phyloP scores from a whole-genome alignment of 2,113 vertebrate genomes.

The Odocoileus hemionus region DNA sequence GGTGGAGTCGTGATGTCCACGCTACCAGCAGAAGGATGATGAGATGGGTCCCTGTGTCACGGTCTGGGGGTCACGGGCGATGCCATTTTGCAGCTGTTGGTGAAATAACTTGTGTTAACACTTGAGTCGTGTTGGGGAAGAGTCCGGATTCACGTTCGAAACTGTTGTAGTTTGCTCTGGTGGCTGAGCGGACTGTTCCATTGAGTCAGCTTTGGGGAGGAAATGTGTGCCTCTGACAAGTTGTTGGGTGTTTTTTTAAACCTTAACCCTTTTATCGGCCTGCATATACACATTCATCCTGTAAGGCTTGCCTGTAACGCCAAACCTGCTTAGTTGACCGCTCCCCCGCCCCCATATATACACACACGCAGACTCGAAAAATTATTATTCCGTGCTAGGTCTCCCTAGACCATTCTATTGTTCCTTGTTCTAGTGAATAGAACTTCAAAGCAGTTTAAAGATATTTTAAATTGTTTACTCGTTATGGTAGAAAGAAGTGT shows the following conservation, averaged over 20 bases:
- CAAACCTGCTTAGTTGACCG: neutral
- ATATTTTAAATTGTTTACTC: neutral
- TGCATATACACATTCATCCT: fast-evolving
- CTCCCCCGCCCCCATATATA: neutral
- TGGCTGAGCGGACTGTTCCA: neutral
- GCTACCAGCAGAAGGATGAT: neutral
- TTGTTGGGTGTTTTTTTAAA: neutral
- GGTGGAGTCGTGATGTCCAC: neutral
- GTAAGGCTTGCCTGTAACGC: too few species aligned
- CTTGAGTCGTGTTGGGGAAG: neutral
- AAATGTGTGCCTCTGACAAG: neutral
- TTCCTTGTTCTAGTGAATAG: neutral
- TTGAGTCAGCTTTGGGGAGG: neutral
- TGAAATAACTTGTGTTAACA: neutral
- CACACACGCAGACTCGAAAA: neutral
- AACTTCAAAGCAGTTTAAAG: neutral
- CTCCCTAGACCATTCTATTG: neutral
- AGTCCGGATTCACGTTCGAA: too few species aligned
- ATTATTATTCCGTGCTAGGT: neutral
- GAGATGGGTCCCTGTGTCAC: neutral
- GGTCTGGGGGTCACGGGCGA: neutral
- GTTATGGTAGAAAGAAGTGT: neutral
- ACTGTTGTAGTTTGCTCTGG: too few species aligned
- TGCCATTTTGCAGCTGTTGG: neutral
- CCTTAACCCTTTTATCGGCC: too few species aligned